phyloP scores from a whole-genome alignment of 2,797 vertebrate species.

The Pogoniulus pusillus region DNA sequence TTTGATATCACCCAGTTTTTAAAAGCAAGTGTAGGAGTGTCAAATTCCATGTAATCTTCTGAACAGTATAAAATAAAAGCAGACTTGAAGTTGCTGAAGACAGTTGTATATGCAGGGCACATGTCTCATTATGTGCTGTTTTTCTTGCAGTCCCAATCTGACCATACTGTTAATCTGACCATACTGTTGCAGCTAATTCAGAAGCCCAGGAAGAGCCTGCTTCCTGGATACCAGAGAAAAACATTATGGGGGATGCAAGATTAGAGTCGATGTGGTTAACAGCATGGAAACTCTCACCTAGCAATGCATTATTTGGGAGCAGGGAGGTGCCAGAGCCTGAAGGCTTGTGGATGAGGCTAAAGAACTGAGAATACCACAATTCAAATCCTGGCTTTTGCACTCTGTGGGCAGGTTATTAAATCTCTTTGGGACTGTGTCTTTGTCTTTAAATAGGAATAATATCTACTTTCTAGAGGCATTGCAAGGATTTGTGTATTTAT shows the following conservation, averaged over 20 bases:
- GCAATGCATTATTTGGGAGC: not conserved
- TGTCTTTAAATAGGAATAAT: conserved; percentile 47
- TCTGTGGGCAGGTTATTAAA: conserved; percentile 41
- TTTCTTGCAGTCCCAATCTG: not conserved
- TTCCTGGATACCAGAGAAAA: not conserved
- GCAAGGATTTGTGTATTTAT: not conserved
- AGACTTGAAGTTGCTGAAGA: not conserved
- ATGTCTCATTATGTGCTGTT: not conserved
- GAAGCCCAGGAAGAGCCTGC: not conserved
- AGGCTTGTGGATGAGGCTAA: not conserved
- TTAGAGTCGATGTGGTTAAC: not conserved
- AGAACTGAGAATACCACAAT: conserved; percentile 14
- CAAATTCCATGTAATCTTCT: not conserved
- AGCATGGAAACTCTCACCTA: not conserved
- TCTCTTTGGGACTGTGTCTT: not conserved
- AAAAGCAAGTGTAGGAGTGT: not conserved
- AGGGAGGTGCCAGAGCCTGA: not conserved
- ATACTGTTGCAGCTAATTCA: not conserved
- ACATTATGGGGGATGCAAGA: not conserved
- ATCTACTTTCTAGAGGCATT: not conserved
- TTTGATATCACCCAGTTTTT: not conserved
- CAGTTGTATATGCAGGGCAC: not conserved
- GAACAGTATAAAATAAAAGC: not conserved
- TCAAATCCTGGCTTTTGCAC: conserved; percentile 61
- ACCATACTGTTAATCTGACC: not conserved